These are phyloP conservation scores for Naja naja DNA, from an alignment of 2,113 vertebrate genomes.

Conservation along the genomic window DNA sequence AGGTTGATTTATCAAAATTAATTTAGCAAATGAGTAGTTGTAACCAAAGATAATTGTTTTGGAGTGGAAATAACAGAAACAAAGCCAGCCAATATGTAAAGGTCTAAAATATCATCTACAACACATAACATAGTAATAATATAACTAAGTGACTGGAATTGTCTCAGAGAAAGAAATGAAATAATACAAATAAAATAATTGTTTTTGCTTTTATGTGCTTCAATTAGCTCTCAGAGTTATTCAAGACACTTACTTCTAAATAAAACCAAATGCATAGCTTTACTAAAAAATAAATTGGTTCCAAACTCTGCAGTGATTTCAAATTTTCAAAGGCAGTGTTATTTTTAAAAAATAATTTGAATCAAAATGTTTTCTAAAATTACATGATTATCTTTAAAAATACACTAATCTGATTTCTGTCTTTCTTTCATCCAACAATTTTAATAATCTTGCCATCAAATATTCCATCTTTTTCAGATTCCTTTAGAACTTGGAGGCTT, in stretches of 20 bases:
- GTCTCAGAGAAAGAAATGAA: not conserved
- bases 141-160: not conserved
- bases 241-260: not conserved
- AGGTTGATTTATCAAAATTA: slow-evolving; percentile 53
- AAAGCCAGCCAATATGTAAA: not conserved
- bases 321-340: not conserved
- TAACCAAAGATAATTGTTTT: slow-evolving; percentile 35
- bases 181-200: not conserved
- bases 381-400: not conserved
- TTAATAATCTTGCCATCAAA: not conserved
- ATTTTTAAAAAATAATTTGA: not conserved
- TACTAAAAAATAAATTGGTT: not conserved
- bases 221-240: not conserved
- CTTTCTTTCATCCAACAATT: not conserved
- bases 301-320: not conserved
- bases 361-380: not conserved
- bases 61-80: slow-evolving; percentile 4
- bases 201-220: not conserved
- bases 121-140: not conserved
- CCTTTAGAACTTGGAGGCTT: not conserved
- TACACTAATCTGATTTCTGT: not conserved
- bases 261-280: not conserved
- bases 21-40: slow-evolving; percentile 50
- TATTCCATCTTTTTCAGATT: not conserved
- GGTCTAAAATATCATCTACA: slow-evolving; percentile 12